These are phyloP conservation scores for Trachythela sp. DNA, from an alignment of 64 coral and sea anemone species.

Conservation along the genomic window DNA sequence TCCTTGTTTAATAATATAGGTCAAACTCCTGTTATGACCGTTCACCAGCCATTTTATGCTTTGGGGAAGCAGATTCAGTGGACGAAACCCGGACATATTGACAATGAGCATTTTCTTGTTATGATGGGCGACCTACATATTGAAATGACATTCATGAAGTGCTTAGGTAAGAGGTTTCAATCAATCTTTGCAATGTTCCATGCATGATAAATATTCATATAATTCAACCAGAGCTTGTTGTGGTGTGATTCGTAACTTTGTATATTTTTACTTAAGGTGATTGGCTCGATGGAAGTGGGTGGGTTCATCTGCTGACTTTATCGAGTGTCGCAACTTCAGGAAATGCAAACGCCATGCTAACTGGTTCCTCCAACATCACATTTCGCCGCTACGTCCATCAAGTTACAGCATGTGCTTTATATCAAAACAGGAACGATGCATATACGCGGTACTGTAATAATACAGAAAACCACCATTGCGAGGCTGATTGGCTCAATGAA, in stretches of 20 bases:
- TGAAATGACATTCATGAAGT: constrained; percentile 38
- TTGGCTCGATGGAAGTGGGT: constrained; percentile 49
- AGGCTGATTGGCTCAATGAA: neutral
- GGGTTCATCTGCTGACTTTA: constrained; percentile 36
- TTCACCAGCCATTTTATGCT: constrained; percentile 38
- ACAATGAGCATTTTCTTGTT: constrained; percentile 35
- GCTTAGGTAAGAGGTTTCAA: neutral
- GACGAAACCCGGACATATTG: neutral
- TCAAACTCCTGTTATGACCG: constrained; percentile 29
- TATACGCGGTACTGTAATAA: constrained; percentile 12
- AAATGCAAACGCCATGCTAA: constrained; percentile 38
- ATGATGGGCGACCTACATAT: constrained; percentile 67
- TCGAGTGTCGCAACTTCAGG: constrained; percentile 34
- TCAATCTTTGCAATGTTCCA: no score
- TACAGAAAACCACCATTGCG: neutral
- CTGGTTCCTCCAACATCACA: constrained; percentile 30
- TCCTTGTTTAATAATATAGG: constrained; percentile 27
- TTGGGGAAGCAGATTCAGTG: no score
- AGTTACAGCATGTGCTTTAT: constrained; percentile 32
- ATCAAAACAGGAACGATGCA: constrained; percentile 31
- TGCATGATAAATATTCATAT: no score
- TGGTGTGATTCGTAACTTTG: no score
- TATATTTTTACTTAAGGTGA: constrained; percentile 11
- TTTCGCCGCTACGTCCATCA: constrained; percentile 24
- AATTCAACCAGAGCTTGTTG: no score